Percentiles rank a stretch among this genome's conserved stretches.
These are phyloP conservation scores for Zaprionus inermis DNA, from an alignment of 1,140 invertebrate species.

Conservation along the genomic window DNA sequence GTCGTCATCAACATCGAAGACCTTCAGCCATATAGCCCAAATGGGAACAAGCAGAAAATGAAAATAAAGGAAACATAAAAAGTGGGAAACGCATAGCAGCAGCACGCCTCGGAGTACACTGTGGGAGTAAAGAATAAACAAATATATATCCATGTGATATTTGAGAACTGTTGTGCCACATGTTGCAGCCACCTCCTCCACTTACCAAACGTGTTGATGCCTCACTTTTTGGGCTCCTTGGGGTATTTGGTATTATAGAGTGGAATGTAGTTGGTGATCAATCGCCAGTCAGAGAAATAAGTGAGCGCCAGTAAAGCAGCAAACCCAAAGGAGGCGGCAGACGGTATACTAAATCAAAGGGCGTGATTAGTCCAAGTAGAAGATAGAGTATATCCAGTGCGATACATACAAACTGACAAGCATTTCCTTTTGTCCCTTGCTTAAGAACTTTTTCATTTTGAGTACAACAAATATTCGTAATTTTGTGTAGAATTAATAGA, in stretches of 20 bases:
- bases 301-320: conserved; percentile 42
- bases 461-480: conserved; percentile 3
- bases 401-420: conserved; percentile 51
- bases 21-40: conserved; percentile 23
- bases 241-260: conserved; percentile 65
- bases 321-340: conserved; percentile 48
- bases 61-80: conserved; percentile 15
- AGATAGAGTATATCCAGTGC: neutral
- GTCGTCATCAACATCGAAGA: conserved; percentile 2
- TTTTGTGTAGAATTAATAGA: neutral
- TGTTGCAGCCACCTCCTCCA: neutral
- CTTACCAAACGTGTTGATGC: neutral
- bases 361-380: neutral
- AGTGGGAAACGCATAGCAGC: neutral
- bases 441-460: conserved; percentile 51
- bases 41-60: neutral
- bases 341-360: conserved; percentile 37
- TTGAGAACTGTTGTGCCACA: conserved; percentile 9
- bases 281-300: conserved; percentile 65
- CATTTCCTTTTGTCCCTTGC: conserved; percentile 30
- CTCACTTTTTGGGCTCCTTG: conserved; percentile 29
- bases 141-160: neutral
- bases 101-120: neutral
- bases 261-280: conserved; percentile 59
- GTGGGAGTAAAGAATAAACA: neutral